Percentiles rank a stretch among this genome's conserved stretches.
phyloP scores from a whole-genome alignment of 2,113 vertebrate species.

The Catharus minimus region DNA sequence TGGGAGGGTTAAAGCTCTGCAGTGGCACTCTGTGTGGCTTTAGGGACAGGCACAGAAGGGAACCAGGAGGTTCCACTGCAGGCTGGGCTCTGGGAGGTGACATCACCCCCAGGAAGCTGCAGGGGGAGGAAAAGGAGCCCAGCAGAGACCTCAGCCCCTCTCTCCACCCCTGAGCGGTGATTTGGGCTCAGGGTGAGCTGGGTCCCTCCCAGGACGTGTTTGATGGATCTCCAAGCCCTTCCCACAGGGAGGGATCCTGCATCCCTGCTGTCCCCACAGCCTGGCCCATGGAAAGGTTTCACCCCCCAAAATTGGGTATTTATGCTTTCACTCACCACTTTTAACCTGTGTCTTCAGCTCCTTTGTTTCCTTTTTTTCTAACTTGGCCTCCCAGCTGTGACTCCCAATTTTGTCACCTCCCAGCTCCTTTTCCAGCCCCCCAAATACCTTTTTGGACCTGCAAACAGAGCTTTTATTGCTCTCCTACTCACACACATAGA shows the following conservation, averaged over 20 bases:
- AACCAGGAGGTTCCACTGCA: too few relatives aligned
- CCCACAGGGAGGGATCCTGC: background rate
- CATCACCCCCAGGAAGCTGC: background rate
- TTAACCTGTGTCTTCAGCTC: background rate
- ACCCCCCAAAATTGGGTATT: background rate
- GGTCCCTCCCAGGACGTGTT: rapidly evolving
- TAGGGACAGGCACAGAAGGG: background rate
- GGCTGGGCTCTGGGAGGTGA: background rate
- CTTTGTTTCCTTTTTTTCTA: background rate
- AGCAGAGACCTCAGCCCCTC: background rate
- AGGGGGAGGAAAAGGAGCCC: background rate
- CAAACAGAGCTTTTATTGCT: background rate
- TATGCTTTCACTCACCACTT: background rate
- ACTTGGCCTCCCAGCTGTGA: background rate
- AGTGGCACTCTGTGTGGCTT: background rate
- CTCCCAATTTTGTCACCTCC: background rate
- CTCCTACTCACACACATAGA: background rate
- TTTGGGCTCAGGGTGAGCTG: rapidly evolving
- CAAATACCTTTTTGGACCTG: background rate
- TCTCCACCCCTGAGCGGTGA: rapidly evolving
- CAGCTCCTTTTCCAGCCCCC: background rate
- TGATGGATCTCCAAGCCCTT: background rate
- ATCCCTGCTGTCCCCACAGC: background rate
- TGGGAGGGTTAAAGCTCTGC: background rate
- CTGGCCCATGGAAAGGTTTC: background rate